phyloP scores from a whole-genome alignment of 2,797 vertebrate genomes.

The Thunnus albacares region DNA sequence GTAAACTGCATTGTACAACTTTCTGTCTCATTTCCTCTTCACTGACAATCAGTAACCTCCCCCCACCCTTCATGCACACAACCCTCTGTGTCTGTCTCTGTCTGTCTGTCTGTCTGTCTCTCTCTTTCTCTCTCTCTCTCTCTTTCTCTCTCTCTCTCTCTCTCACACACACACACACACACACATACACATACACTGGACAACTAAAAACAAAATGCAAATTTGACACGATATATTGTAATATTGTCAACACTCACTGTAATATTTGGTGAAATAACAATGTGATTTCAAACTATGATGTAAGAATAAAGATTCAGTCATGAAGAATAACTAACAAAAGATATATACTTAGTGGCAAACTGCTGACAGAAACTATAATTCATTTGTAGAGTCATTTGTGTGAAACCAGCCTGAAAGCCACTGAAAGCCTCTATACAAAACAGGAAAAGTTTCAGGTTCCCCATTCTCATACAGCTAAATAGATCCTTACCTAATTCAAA shows the following conservation, averaged over 20 bases:
- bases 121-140: neutral
- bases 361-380: neutral
- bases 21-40: conserved; percentile 51
- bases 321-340: neutral
- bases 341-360: neutral
- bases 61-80: too few relatives aligned
- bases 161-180: neutral
- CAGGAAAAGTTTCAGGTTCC: conserved; percentile 6
- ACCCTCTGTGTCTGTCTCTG: neutral
- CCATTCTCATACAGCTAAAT: neutral
- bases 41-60: neutral
- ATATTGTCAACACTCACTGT: neutral
- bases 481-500: neutral
- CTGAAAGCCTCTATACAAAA: too few relatives aligned
- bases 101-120: too few relatives aligned
- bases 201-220: too few relatives aligned
- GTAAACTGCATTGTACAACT: neutral
- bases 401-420: neutral
- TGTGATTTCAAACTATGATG: neutral
- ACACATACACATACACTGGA: neutral
- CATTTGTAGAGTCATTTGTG: neutral
- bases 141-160: neutral
- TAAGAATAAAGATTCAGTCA: neutral
- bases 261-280: neutral
- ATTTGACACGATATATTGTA: neutral